Conservation (phyloP, 1,140 invertebrate genomes). For the Pseudomyrmex flavicornis region DNA sequence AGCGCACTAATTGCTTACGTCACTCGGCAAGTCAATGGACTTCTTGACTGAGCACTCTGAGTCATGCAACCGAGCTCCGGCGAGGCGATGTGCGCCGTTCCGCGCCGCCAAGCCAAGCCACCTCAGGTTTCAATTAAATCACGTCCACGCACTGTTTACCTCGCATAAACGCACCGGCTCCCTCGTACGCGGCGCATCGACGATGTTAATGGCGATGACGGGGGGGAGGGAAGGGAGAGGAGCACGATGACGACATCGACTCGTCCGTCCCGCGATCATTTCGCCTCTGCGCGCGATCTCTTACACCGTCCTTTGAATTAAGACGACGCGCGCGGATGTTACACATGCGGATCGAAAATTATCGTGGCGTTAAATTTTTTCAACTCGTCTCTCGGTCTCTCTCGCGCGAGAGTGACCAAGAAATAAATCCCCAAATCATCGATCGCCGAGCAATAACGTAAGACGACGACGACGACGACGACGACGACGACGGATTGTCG, state of each 20-base stretch:
- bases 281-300: slow-evolving; percentile 14
- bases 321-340: background rate
- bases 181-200: slow-evolving; percentile 47
- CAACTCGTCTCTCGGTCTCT: background rate
- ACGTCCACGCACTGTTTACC: slow-evolving; percentile 78
- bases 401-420: background rate
- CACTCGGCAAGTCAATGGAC: slow-evolving; percentile 82
- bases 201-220: slow-evolving; percentile 67
- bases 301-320: background rate
- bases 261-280: background rate
- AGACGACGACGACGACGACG: background rate
- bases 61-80: slow-evolving; percentile 72
- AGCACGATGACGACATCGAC: background rate
- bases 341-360: background rate
- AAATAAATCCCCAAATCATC: slow-evolving; percentile 30
- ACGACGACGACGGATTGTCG: slow-evolving; percentile 41
- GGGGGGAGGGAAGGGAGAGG: too few relatives aligned
- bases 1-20: slow-evolving; percentile 84
- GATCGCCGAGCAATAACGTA: slow-evolving; percentile 41
- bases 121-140: slow-evolving; percentile 77
- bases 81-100: slow-evolving; percentile 52
- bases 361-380: background rate
- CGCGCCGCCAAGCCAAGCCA: slow-evolving; percentile 49
- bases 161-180: slow-evolving; percentile 72
- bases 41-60: slow-evolving; percentile 76